A percentile compares a stretch with the other conserved stretches of the same genome.
Conservation (phyloP, 2,797 vertebrate species). For the Ctenopoma multispine region DNA sequence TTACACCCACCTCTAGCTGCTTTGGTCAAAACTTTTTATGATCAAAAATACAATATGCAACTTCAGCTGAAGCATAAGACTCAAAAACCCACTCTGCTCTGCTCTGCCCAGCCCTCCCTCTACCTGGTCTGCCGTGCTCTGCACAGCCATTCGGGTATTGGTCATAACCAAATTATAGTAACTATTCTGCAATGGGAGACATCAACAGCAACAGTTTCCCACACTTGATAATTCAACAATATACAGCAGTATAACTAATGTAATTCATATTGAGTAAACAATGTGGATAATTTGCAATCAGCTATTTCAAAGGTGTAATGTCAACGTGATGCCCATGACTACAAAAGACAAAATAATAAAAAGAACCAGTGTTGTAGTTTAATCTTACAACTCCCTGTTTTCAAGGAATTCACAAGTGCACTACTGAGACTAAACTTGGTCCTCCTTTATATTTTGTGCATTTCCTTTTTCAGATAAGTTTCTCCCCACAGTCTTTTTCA, state of each 20-base stretch:
- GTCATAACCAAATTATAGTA: no score
- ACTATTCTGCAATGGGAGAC: no score
- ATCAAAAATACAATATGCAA: no score
- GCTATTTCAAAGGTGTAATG: neutral
- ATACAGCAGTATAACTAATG: no score
- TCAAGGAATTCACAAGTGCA: neutral
- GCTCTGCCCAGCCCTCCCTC: no score
- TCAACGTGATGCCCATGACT: neutral
- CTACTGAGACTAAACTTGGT: neutral
- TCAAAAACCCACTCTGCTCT: no score
- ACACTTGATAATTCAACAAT: neutral
- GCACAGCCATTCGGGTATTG: no score
- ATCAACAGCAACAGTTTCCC: no score
- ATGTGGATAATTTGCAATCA: neutral
- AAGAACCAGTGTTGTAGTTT: neutral
- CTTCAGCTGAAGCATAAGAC: no score
- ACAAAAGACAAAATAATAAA: neutral
- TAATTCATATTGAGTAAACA: neutral
- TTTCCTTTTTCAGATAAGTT: slow-evolving; percentile 9
- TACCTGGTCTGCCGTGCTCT: no score
- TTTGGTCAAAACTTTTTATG: no score
- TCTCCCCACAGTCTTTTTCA: slow-evolving; percentile 21
- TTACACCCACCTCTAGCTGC: no score
- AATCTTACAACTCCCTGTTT: neutral
- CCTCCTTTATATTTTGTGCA: neutral